Evolutionary conservation across 1,140 invertebrate species (phyloP).

Genomic region (Epicauta chinensis): DNA sequence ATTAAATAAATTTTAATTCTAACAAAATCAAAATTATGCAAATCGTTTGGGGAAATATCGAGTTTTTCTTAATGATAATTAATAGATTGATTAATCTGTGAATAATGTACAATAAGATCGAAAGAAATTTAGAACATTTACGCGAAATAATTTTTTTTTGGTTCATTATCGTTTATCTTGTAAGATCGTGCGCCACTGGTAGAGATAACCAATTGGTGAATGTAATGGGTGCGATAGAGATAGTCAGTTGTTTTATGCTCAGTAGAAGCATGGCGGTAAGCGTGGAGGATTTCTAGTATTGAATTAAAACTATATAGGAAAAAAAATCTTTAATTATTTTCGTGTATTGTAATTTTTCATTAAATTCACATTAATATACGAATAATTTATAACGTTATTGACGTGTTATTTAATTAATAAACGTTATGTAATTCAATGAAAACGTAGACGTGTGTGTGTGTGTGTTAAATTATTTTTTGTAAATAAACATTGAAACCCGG

Average conservation of each 20-base stretch:
- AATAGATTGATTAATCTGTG: too few relatives aligned
- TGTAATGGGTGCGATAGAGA: too few relatives aligned
- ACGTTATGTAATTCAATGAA: too few relatives aligned
- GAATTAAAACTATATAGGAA: too few relatives aligned
- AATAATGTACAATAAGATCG: too few relatives aligned
- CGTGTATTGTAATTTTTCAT: constrained; percentile 12
- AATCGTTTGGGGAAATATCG: too few relatives aligned
- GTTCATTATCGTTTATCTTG: not conserved
- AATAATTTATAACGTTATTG: constrained; percentile 1
- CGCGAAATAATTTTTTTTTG: not conserved
- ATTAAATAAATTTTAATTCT: too few relatives aligned
- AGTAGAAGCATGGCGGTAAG: constrained; percentile 28
- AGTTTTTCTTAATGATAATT: too few relatives aligned
- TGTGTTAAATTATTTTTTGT: constrained; percentile 12
- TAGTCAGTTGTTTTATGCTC: not conserved
- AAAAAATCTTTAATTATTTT: constrained; percentile 9
- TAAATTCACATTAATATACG: not conserved
- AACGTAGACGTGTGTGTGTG: constrained; percentile 3
- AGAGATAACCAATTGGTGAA: too few relatives aligned
- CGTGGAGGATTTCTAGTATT: constrained; percentile 23
- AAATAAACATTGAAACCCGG: constrained; percentile 25
- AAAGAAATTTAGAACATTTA: too few relatives aligned
- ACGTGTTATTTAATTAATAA: constrained; percentile 1
- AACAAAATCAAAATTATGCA: too few relatives aligned
- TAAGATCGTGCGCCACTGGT: not conserved